These are phyloP conservation scores for Rapana venosa DNA, from an alignment of 2,888 invertebrate species.

Conservation along the genomic window DNA sequence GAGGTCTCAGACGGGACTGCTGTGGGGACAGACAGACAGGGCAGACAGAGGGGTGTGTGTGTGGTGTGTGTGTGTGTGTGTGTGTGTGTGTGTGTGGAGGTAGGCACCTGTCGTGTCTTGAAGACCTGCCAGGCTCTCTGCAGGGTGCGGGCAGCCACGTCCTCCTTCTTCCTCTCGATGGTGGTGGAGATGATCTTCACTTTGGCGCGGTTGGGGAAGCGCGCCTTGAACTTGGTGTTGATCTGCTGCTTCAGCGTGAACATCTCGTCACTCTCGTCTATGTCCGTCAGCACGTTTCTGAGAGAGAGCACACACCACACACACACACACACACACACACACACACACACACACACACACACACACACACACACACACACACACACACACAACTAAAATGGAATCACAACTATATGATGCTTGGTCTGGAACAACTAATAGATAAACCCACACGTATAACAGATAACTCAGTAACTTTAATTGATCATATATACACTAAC, in stretches of 20 bases:
- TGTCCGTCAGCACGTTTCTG: slow-evolving; percentile 92
- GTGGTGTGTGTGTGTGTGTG: neutral
- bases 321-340: neutral
- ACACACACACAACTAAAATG: neutral
- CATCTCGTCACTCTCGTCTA: slow-evolving; percentile 93
- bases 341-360: neutral
- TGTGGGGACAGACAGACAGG: neutral
- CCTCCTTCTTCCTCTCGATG: slow-evolving; percentile 95
- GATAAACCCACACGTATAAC: no score
- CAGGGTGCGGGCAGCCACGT: slow-evolving; percentile 94
- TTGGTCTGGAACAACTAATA: no score
- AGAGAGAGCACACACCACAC: neutral
- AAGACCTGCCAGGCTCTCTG: slow-evolving; percentile 84
- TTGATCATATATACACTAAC: no score
- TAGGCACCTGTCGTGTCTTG: slow-evolving; percentile 68
- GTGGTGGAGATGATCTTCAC: slow-evolving; percentile 96
- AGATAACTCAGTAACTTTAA: no score
- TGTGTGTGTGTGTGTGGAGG: neutral
- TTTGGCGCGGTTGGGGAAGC: slow-evolving; percentile 96
- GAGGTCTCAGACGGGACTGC: no score
- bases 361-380: neutral
- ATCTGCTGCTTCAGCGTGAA: slow-evolving; percentile 89
- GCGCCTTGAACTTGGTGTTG: slow-evolving; percentile 82
- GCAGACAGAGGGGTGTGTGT: slow-evolving; percentile 51
- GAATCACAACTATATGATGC: no score